Conservation (phyloP, 2,888 invertebrate species). For the Furcula furcula region DNA sequence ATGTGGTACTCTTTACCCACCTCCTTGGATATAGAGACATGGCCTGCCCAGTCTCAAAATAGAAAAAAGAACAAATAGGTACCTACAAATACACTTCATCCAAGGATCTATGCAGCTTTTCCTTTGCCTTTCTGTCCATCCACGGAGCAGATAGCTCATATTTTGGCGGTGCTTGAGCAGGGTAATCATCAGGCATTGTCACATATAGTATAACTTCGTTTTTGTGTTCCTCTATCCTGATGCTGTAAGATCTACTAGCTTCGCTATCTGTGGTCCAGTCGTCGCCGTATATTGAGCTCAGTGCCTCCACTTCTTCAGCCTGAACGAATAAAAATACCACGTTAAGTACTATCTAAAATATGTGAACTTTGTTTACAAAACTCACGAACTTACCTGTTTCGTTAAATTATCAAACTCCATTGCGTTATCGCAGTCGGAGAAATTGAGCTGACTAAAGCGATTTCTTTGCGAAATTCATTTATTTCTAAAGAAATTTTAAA, state of each 20-base stretch:
- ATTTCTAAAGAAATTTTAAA: no score
- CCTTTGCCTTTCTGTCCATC: slow-evolving; percentile 83
- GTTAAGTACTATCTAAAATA: not conserved
- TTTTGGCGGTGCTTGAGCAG: slow-evolving; percentile 83
- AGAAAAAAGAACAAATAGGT: slow-evolving; percentile 12
- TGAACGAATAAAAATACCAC: slow-evolving; percentile 29
- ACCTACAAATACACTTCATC: slow-evolving; percentile 86
- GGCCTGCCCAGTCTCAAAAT: no score
- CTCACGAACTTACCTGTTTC: slow-evolving; percentile 35
- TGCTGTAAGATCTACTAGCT: slow-evolving; percentile 80
- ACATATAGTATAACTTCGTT: slow-evolving; percentile 82
- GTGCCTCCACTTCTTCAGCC: slow-evolving; percentile 87
- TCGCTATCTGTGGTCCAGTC: slow-evolving; percentile 85
- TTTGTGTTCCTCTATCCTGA: slow-evolving; percentile 75
- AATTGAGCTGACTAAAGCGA: no score
- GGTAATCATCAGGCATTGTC: slow-evolving; percentile 85
- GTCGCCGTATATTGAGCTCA: slow-evolving; percentile 86
- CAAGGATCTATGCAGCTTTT: slow-evolving; percentile 76
- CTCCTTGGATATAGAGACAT: no score
- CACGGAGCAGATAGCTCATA: slow-evolving; percentile 88
- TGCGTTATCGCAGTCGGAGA: no score
- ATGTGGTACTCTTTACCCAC: no score
- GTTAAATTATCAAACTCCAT: slow-evolving; percentile 56
- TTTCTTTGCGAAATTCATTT: no score
- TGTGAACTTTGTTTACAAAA: not conserved